These are phyloP conservation scores for Rhinoraja longicauda DNA, from an alignment of 2,797 vertebrate genomes.

Conservation along the genomic window DNA sequence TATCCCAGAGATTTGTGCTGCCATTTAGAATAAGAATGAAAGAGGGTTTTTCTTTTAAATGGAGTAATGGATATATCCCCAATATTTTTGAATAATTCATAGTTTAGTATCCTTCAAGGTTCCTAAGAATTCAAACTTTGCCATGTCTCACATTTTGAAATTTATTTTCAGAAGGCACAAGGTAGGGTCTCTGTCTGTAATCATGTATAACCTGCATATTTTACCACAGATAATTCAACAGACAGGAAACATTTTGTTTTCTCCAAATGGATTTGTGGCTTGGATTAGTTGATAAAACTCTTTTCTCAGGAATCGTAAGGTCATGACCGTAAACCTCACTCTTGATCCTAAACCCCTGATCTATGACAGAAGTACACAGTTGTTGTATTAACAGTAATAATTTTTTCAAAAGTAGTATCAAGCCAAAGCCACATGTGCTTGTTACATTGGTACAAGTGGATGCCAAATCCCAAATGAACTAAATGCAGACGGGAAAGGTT, in stretches of 20 bases:
- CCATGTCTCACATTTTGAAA: not conserved
- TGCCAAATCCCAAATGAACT: too few relatives aligned
- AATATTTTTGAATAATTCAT: not conserved
- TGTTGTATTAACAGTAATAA: not conserved
- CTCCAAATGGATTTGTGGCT: not conserved
- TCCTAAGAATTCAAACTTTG: not conserved
- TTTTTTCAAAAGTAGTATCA: not conserved
- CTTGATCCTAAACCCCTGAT: not conserved
- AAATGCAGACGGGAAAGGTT: too few relatives aligned
- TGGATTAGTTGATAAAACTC: not conserved
- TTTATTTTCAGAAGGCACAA: not conserved
- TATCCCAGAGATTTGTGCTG: not conserved
- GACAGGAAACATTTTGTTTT: not conserved
- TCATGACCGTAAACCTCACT: not conserved
- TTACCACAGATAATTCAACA: not conserved
- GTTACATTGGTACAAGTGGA: too few relatives aligned
- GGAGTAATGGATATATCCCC: not conserved
- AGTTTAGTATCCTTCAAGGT: not conserved
- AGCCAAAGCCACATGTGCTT: too few relatives aligned
- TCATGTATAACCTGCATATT: not conserved
- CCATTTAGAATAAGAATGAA: not conserved
- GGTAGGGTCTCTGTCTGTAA: not conserved
- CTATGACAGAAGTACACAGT: not conserved
- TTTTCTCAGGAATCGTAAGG: not conserved
- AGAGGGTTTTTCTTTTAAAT: not conserved